Conservation (phyloP, 2,888 invertebrate species). For the Pardosa pseudoannulata region DNA sequence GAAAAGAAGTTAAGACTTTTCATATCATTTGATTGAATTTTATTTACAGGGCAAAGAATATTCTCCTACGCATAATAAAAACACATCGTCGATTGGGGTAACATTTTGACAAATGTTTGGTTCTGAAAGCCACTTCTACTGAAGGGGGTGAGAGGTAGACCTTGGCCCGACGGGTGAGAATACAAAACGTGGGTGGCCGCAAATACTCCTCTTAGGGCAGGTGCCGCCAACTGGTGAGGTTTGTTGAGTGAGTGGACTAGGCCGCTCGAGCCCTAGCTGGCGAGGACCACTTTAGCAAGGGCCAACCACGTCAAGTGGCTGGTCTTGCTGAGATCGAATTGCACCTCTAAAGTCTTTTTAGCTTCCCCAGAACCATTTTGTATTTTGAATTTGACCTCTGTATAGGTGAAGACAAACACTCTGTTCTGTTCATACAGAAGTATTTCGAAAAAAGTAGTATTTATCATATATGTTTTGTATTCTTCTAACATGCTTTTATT, state of each 20-base stretch:
- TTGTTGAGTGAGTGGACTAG: slow-evolving; percentile 16
- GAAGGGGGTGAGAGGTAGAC: slow-evolving; percentile 4
- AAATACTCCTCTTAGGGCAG: slow-evolving; percentile 58
- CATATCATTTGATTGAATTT: too few relatives aligned
- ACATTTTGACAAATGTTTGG: background rate
- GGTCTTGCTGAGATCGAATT: slow-evolving; percentile 5
- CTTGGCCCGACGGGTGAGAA: slow-evolving; percentile 47
- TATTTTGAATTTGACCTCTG: background rate
- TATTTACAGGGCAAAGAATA: too few relatives aligned
- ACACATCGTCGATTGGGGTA: too few relatives aligned
- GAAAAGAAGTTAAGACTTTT: too few relatives aligned
- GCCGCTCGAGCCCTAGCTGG: slow-evolving; percentile 40
- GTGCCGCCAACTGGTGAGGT: slow-evolving; percentile 44
- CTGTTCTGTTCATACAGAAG: too few relatives aligned
- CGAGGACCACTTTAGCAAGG: slow-evolving; percentile 32
- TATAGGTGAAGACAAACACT: background rate
- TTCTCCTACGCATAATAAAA: too few relatives aligned
- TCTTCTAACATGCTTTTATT: too few relatives aligned
- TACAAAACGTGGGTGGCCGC: slow-evolving; percentile 68
- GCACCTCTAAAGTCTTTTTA: background rate
- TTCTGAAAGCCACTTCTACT: background rate
- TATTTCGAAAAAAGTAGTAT: too few relatives aligned
- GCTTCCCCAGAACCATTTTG: background rate
- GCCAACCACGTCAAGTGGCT: slow-evolving; percentile 9
- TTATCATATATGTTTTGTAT: too few relatives aligned